Conservation (phyloP, 2,113 vertebrate genomes). For the Oriolus oriolus region DNA sequence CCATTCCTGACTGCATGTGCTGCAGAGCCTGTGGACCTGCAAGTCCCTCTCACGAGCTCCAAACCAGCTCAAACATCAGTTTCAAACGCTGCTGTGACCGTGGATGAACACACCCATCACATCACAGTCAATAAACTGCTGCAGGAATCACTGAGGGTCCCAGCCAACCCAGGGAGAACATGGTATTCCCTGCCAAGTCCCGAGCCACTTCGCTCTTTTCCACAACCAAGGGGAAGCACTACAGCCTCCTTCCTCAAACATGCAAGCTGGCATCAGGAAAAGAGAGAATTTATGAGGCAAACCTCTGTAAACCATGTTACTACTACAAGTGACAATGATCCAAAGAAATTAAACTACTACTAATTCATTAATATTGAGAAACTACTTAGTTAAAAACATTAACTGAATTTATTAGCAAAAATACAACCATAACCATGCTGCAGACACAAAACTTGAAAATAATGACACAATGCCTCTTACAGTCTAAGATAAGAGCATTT, state of each 20-base stretch:
- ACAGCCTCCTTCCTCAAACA: background rate
- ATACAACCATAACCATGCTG: background rate
- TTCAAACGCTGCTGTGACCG: background rate
- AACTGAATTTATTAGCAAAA: background rate
- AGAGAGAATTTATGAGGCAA: background rate
- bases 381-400: background rate
- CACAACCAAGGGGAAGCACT: background rate
- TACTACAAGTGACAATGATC: background rate
- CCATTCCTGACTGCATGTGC: fast-evolving
- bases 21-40: background rate
- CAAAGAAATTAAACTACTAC: background rate
- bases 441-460: background rate
- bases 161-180: background rate
- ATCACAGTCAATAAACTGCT: background rate
- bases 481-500: background rate
- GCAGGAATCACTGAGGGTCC: background rate
- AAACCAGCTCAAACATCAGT: fast-evolving
- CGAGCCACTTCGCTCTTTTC: background rate
- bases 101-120: fast-evolving
- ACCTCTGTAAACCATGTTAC: background rate
- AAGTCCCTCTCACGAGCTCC: background rate
- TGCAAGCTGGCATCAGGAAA: background rate
- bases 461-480: background rate
- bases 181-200: background rate
- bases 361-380: background rate